Evolutionary conservation across 2,797 vertebrate species (phyloP), one percentile per base, ranked within the genome.

Genomic region (Denticeps clupeoides): DNA sequence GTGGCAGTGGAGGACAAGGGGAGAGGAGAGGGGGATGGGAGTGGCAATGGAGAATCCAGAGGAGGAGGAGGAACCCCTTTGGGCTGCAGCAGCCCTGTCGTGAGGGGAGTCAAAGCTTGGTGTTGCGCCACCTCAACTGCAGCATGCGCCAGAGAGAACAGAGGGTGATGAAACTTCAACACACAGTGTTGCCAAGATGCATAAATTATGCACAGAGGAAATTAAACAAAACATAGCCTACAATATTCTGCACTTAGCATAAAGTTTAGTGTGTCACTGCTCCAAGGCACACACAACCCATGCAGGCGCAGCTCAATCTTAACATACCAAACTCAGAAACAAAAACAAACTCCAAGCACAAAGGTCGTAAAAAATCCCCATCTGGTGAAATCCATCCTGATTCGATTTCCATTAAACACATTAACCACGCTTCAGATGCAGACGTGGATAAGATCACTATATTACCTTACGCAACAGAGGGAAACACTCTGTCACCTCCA

Each of bases 71-170:
- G 26, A 11, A 27, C 60, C 1, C 77, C 69, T 59, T 74, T 70
- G 67, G 72, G 51, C 4, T 35, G 71, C 5, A 68, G 69, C 63
- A 37, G 51, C n/a, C n/a, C n/a, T n/a, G n/a, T n/a, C n/a, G n/a
- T n/a, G 77, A 65, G 35, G 65, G 63, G 62, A 41, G 52, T 9
- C 8, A 38, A 1, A 55, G 74, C 75, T 63, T 11, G 73, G 7
- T 70, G 78, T 10, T 71, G 74, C 64, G 56, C 68, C 53, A 62
- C 49, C 41, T 80, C 78, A 56, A 74, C 79, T 86, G 72, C 68
- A 75, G 70, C 62, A 70, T 71, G 73, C 64, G 51, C 66, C 50
- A 67, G 73, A 74, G 31, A 73, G 65, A 46, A 76, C 56, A 80
- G 68, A 72, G 61, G 12, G 11, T 12, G n/a, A 7, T 25, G 24